Evolutionary conservation across 1,140 invertebrate species (phyloP).

Genomic region (Eufriesea mexicana): DNA sequence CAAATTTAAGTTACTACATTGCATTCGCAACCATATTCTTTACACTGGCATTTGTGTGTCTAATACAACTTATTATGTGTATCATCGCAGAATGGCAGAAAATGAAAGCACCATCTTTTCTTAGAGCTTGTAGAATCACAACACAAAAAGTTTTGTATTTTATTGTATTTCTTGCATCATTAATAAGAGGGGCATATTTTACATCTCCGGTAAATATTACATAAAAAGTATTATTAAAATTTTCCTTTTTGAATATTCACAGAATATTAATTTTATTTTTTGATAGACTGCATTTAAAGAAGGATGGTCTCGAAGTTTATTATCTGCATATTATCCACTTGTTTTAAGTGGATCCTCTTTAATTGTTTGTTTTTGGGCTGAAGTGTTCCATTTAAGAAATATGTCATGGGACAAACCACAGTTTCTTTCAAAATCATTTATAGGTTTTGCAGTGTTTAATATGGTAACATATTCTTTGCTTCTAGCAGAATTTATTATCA

Average conservation of each 20-base stretch:
- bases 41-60: conserved; percentile 91
- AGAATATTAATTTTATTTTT: conserved; percentile 41
- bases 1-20: conserved; percentile 87
- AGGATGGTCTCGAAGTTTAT: conserved; percentile 91
- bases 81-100: conserved; percentile 91
- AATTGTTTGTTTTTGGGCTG: conserved; percentile 97
- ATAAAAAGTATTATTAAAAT: not conserved
- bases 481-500: conserved; percentile 90
- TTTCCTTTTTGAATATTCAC: not conserved
- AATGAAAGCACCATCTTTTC: conserved; percentile 90
- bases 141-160: conserved; percentile 96
- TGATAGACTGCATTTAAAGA: conserved; percentile 89
- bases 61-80: conserved; percentile 93
- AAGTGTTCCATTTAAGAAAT: conserved; percentile 96
- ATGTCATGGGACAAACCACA: conserved; percentile 92
- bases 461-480: conserved; percentile 93
- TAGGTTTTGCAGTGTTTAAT: conserved; percentile 96
- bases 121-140: conserved; percentile 92
- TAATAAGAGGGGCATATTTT: conserved; percentile 94
- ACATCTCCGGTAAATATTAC: conserved; percentile 89
- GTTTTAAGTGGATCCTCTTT: conserved; percentile 94
- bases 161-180: conserved; percentile 92
- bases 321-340: conserved; percentile 95
- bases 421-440: conserved; percentile 95
- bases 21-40: conserved; percentile 92